phyloP scores from a whole-genome alignment of 2,888 invertebrate genomes.

The Pecten maximus region DNA sequence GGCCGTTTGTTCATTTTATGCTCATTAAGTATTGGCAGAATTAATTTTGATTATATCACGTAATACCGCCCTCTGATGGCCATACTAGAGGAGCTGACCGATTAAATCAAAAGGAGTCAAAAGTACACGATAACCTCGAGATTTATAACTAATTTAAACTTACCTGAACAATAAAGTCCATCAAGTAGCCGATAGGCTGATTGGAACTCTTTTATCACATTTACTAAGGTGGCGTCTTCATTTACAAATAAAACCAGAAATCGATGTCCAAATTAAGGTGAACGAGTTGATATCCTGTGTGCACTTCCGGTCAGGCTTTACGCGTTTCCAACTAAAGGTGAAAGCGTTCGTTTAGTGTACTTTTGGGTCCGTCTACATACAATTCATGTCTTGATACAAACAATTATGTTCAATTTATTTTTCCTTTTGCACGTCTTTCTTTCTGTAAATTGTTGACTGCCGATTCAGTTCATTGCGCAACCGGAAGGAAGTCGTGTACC shows the following conservation, averaged over 20 bases:
- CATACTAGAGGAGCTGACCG: neutral
- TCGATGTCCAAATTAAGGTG: neutral
- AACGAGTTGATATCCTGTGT: neutral
- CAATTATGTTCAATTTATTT: no score
- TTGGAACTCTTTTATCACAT: neutral
- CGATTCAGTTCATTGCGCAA: no score
- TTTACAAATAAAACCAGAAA: neutral
- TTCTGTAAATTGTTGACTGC: no score
- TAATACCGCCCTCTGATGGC: neutral
- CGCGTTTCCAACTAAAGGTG: neutral
- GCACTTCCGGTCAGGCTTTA: slow-evolving; percentile 2
- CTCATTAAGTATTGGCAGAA: neutral
- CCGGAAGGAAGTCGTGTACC: no score
- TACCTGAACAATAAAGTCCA: neutral
- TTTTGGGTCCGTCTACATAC: no score
- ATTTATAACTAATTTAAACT: neutral
- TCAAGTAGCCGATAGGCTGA: neutral
- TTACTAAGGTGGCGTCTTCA: neutral
- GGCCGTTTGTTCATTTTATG: neutral
- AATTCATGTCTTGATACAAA: no score
- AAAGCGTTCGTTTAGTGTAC: neutral
- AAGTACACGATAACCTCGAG: neutral
- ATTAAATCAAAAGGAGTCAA: neutral
- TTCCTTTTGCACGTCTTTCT: no score
- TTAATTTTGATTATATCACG: neutral